Percentiles rank a stretch among this genome's conserved stretches.
These are phyloP conservation scores for Campoplex nolae DNA, from an alignment of 2,888 invertebrate species.

Conservation along the genomic window DNA sequence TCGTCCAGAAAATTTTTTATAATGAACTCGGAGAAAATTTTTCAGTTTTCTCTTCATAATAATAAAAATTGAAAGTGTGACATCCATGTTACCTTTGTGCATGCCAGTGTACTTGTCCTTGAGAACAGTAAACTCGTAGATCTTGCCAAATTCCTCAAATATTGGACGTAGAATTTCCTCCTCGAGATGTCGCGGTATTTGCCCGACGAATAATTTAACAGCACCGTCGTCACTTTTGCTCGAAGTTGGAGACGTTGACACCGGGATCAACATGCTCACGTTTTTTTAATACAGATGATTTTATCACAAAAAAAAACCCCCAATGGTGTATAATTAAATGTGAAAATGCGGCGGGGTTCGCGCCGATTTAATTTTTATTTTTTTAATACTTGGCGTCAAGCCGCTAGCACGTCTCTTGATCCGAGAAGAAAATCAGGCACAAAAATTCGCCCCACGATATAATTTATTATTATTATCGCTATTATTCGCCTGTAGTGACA, in stretches of 20 bases:
- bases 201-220: conserved; percentile 96
- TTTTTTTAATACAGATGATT: conserved; percentile 3
- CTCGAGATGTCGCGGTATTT: conserved; percentile 95
- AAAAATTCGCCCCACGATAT: conserved; percentile 9
- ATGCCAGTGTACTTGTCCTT: conserved; percentile 98
- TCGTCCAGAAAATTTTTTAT: background rate
- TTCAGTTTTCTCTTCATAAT: background rate
- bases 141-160: conserved; percentile 97
- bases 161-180: conserved; percentile 95
- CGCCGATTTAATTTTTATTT: too few species aligned
- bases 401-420: background rate
- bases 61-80: background rate
- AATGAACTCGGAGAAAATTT: background rate
- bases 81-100: conserved; percentile 91
- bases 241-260: conserved; percentile 83
- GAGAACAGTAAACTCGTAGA: conserved; percentile 96
- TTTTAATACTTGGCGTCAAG: too few species aligned
- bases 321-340: background rate
- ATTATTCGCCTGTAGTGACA: conserved; percentile 21
- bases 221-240: conserved; percentile 86
- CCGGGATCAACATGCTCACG: conserved; percentile 78
- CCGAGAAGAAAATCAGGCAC: background rate
- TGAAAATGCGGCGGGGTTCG: too few species aligned
- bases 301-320: background rate
- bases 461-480: conserved; percentile 26